These are phyloP conservation scores for Hycleus phaleratus DNA, from an alignment of 1,140 invertebrate genomes.

Conservation along the genomic window DNA sequence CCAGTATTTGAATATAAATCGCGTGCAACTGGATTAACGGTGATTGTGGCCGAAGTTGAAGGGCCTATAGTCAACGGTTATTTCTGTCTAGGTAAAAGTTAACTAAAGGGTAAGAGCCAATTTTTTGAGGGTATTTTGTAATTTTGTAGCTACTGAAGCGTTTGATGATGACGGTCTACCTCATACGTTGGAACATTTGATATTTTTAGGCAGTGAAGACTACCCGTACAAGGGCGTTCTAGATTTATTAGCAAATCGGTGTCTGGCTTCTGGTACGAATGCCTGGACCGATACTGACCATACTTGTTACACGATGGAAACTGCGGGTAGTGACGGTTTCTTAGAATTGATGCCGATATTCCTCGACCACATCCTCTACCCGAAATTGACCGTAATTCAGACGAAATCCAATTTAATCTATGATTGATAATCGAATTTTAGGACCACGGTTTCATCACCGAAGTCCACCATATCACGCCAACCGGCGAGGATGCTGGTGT, in stretches of 20 bases:
- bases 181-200: constrained; percentile 86
- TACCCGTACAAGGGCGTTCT: constrained; percentile 88
- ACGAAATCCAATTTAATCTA: too few species aligned
- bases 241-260: constrained; percentile 81
- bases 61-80: constrained; percentile 81
- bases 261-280: constrained; percentile 84
- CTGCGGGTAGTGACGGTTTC: constrained; percentile 81
- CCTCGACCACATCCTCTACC: constrained; percentile 82
- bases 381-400: constrained; percentile 61
- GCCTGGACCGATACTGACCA: constrained; percentile 79
- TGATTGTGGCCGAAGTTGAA: constrained; percentile 75
- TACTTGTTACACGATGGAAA: constrained; percentile 82
- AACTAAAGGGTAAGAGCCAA: neutral
- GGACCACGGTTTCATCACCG: constrained; percentile 76
- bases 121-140: neutral
- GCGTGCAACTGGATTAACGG: constrained; percentile 64
- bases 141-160: constrained; percentile 73
- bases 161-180: constrained; percentile 87
- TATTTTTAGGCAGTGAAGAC: constrained; percentile 83
- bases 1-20: constrained; percentile 78
- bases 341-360: constrained; percentile 83
- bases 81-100: constrained; percentile 68
- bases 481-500: constrained; percentile 85
- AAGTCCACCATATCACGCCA: constrained; percentile 86
- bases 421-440: constrained; percentile 28